phyloP scores from a whole-genome alignment of 2,797 vertebrate genomes.

The Acipenser transmontanus region DNA sequence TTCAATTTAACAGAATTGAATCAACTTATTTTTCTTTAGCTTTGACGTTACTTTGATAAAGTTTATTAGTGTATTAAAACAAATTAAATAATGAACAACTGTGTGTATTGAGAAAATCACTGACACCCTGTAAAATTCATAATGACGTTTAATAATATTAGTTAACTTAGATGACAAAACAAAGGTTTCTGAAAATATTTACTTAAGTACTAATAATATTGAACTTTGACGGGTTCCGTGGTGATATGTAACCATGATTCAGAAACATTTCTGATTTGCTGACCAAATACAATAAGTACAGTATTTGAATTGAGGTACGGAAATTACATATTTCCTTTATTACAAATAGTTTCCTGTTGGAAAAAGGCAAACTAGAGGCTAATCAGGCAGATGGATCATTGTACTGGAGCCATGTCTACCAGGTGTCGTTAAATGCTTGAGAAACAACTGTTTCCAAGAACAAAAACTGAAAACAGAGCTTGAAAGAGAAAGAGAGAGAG shows the following conservation, averaged over 20 bases:
- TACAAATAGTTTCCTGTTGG: background rate
- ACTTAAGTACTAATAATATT: background rate
- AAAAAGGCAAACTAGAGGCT: background rate
- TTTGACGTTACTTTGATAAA: no score
- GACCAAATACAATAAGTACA: constrained; percentile 30
- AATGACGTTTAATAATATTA: no score
- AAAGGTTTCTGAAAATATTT: no score
- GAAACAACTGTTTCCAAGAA: background rate
- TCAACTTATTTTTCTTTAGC: no score
- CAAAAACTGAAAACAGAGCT: no score
- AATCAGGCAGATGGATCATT: constrained; percentile 19
- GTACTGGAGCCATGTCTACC: background rate
- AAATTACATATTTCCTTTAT: constrained; percentile 12
- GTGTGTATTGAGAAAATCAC: no score
- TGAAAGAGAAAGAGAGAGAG: background rate
- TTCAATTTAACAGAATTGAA: no score
- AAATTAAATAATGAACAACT: no score
- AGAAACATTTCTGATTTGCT: constrained; percentile 30
- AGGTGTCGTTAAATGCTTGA: constrained; percentile 7
- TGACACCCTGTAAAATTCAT: no score
- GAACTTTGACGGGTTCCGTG: background rate
- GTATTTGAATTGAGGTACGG: constrained; percentile 29
- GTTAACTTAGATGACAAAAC: no score
- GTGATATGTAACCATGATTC: no score
- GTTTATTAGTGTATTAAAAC: no score